Base-by-base conservation (phyloP, 2,888 invertebrate species). In the Steinernema hermaphroditum region DNA sequence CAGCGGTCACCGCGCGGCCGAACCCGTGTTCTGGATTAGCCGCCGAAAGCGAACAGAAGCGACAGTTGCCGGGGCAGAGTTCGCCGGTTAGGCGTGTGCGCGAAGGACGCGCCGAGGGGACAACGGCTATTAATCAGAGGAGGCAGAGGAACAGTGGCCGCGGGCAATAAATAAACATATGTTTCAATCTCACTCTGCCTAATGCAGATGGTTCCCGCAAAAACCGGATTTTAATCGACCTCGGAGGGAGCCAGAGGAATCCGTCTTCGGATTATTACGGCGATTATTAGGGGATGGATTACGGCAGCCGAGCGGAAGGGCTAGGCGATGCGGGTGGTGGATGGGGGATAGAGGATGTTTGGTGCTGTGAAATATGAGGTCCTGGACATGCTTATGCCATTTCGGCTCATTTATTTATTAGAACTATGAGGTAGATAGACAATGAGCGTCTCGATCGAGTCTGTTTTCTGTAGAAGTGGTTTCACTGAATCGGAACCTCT, bases 131-230 rank as follows among this genome's bases (percentile, higher is more conserved):
- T 62, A 27, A 62, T 62, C 62, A 62, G 32, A 9, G 16, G 8
- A 9, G 14, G 2, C 2, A 29, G 62, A 32, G 27, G 62, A 32
- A 62, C 62, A 29, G 16, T 62, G 8, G 62, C 62, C 62, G 16
- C 62, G 27, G 37, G 62, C 62, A 62, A 62, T 62, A 62, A 62
- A 62, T 62, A 62, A 62, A 62, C 62, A 62, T 62, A 62, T 62
- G 62, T 62, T 62, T 62, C 62, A 62, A 62, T 62, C 62, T 29
- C 32, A 14, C 62, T 32, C 62, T 62, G 62, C 62, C 62, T 62
- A 62, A 62, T 62, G 62, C 62, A 62, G 62, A 62, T 62, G 62
- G 29, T 62, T 24, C 62, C 32, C 62, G 62, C 62, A 12, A 29
- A 29, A 62, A 62, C 62, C 29, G 62, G 62, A 62, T 62, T 62